Evolutionary conservation across 2,113 vertebrate species (phyloP).

Genomic region (Podiceps cristatus): DNA sequence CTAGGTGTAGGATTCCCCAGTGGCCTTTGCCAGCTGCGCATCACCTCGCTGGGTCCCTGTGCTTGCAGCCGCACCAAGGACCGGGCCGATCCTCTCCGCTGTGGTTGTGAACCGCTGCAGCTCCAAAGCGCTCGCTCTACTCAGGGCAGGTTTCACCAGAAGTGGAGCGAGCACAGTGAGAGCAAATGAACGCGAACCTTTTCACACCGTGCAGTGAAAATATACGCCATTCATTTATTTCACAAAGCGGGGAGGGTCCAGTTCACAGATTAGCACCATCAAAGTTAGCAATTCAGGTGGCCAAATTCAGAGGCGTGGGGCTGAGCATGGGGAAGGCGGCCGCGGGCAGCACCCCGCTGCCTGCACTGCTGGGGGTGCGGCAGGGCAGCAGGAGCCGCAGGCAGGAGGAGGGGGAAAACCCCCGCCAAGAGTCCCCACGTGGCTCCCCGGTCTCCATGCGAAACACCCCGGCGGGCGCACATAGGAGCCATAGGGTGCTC

Average conservation of each 20-base stretch:
- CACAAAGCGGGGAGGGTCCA: not conserved
- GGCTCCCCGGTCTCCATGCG: accelerated
- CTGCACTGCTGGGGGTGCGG: not conserved
- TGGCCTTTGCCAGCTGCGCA: not conserved
- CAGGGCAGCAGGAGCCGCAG: not conserved
- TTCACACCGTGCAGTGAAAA: not conserved
- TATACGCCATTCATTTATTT: not conserved
- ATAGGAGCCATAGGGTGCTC: accelerated
- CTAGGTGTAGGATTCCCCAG: not conserved
- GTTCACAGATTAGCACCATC: not conserved
- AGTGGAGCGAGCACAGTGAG: not conserved
- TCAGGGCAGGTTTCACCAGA: not conserved
- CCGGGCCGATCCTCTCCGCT: not conserved
- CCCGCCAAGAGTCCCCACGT: not conserved
- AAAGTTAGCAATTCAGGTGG: not conserved
- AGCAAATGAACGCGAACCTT: not conserved
- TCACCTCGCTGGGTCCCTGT: accelerated
- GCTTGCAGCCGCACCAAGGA: accelerated
- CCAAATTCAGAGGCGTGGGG: not conserved
- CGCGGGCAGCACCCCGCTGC: not conserved
- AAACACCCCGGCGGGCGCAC: accelerated
- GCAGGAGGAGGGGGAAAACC: not conserved
- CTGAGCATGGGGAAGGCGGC: accelerated
- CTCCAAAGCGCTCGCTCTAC: not conserved
- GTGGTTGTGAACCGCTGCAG: not conserved